Conservation (phyloP, 2,113 vertebrate species). For the cattle (Bos taurus) region ARS-UCD2.0 NC_037328.1:131488501-131489000, state of each 20-base stretch:
- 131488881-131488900: background rate
- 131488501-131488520: background rate
- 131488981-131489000: background rate
- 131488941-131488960: background rate
- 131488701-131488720: background rate
- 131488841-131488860: accelerated
- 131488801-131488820: background rate
- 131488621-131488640: background rate
- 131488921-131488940: background rate
- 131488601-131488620: background rate
- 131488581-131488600: background rate
- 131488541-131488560: background rate
- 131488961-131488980: background rate
- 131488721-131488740: background rate
- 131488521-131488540: background rate
- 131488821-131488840: background rate
- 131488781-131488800: background rate
- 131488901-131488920: background rate
- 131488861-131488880: background rate
- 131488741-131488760: background rate
- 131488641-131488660: background rate
- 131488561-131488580: background rate
- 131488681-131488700: background rate
- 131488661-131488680: background rate
- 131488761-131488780: background rate